phyloP scores from a whole-genome alignment of 1,140 invertebrate genomes.

The Samia ricini region DNA sequence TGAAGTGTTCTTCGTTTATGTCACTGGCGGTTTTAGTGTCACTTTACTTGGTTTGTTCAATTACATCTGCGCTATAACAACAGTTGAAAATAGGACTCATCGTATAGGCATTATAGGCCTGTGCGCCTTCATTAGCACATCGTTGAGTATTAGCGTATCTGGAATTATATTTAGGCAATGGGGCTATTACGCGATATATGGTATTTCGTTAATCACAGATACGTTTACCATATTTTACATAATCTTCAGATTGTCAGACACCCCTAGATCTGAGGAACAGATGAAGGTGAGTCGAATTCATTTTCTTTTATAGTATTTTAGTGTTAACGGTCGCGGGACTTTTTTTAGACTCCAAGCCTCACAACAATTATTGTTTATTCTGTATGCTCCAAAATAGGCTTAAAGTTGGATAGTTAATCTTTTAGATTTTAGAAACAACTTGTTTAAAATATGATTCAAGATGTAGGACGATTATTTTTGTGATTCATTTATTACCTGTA shows the following conservation, averaged over 20 bases:
- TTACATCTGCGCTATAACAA: constrained; percentile 5
- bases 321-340: too few relatives aligned
- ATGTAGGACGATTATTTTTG: too few relatives aligned
- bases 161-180: neutral
- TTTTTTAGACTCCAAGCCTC: too few relatives aligned
- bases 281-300: neutral
- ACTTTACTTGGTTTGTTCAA: neutral
- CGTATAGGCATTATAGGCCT: neutral
- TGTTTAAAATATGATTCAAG: too few relatives aligned
- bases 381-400: too few relatives aligned
- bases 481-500: too few relatives aligned
- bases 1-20: neutral
- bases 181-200: constrained; percentile 1
- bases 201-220: neutral
- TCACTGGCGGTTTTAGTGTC: neutral
- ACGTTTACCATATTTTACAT: neutral
- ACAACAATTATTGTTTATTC: too few relatives aligned
- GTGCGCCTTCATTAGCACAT: neutral
- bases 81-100: neutral
- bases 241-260: neutral
- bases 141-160: neutral
- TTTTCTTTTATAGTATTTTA: too few relatives aligned
- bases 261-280: neutral
- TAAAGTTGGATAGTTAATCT: too few relatives aligned
- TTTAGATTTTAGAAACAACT: too few relatives aligned